Conservation (phyloP, 2,888 invertebrate genomes). For the Cordylochernes scorpioides region DNA sequence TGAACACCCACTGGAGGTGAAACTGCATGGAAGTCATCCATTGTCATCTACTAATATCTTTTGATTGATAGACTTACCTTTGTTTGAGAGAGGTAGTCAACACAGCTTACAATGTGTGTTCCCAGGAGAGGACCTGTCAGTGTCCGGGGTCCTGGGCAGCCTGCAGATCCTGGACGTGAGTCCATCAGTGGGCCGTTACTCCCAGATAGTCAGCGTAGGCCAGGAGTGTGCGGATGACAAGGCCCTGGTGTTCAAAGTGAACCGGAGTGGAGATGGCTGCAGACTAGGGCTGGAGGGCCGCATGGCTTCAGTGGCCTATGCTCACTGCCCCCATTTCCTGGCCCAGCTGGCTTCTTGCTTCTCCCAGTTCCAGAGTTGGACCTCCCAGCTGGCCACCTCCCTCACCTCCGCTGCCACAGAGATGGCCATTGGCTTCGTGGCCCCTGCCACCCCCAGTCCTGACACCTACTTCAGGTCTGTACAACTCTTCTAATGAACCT, state of each 20-base stretch:
- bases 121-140: no score
- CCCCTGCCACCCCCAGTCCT: conserved; percentile 3
- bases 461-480: no score
- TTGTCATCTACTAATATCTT: no score
- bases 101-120: no score
- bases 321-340: conserved; percentile 62
- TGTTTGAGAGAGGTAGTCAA: no score
- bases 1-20: no score
- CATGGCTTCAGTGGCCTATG: conserved; percentile 77
- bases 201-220: conserved; percentile 58
- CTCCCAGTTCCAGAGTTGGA: conserved; percentile 64
- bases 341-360: conserved; percentile 63
- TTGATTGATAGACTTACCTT: no score
- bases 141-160: conserved; percentile 70
- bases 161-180: conserved; percentile 45
- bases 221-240: conserved; percentile 30
- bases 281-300: conserved; percentile 26
- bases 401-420: conserved; percentile 72
- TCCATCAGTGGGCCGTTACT: conserved; percentile 49
- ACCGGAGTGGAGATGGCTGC: conserved; percentile 22
- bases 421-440: conserved; percentile 54
- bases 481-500: no score
- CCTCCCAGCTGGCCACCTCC: conserved; percentile 52
- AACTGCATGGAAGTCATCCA: no score
- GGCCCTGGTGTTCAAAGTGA: conserved; percentile 19